Evolutionary conservation across 1,140 invertebrate genomes (phyloP).

Genomic region (Eurosta solidaginis): DNA sequence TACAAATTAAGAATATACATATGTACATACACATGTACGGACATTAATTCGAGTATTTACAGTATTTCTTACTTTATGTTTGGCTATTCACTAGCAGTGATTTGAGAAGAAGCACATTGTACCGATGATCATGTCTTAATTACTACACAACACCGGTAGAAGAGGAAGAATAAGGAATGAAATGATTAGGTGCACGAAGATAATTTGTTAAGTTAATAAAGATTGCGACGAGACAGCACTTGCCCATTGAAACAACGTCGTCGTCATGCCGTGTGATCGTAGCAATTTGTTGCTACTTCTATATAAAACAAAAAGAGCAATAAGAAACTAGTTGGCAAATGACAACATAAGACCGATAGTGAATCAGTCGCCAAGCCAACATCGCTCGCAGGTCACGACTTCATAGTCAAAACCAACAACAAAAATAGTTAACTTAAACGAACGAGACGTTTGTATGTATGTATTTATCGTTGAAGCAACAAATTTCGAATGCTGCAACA

Average conservation of each 20-base stretch:
- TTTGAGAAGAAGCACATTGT: neutral
- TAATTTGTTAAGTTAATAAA: slow-evolving; percentile 26
- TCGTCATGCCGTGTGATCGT: neutral
- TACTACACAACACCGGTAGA: neutral
- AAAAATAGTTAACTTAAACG: neutral
- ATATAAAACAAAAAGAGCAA: neutral
- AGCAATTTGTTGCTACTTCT: neutral
- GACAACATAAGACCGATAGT: slow-evolving; percentile 14
- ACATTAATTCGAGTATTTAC: neutral
- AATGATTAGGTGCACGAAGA: slow-evolving; percentile 3
- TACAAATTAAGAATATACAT: neutral
- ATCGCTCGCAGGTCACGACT: neutral
- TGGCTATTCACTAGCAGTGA: neutral
- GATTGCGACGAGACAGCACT: neutral
- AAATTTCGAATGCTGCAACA: neutral
- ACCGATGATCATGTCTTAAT: slow-evolving; percentile 18
- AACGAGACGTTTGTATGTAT: neutral
- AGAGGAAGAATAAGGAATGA: neutral
- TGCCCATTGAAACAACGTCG: neutral
- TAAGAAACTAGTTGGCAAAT: neutral
- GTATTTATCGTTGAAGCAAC: neutral
- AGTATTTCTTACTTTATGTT: too few relatives aligned
- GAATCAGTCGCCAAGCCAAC: neutral
- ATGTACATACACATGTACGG: neutral
- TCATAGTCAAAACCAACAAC: neutral